These are phyloP conservation scores for Spondyliosoma cantharus DNA, from an alignment of 2,797 vertebrate species.

Conservation along the genomic window DNA sequence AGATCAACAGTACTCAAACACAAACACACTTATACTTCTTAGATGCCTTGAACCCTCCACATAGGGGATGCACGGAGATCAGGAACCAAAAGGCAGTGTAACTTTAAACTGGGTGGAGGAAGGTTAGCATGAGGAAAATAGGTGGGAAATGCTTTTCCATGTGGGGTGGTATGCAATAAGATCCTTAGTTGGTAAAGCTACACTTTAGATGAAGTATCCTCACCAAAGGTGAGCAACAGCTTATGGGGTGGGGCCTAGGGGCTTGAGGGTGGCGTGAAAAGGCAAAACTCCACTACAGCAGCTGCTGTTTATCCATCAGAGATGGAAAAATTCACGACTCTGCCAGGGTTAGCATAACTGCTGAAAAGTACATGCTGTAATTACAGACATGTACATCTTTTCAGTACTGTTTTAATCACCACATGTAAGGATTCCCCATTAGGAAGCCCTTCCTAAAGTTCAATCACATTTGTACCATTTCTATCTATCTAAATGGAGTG, in stretches of 20 bases:
- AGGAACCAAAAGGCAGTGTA: constrained; percentile 69
- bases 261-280: constrained; percentile 43
- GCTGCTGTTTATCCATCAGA: constrained; percentile 65
- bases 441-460: neutral
- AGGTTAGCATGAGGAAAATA: constrained; percentile 69
- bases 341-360: constrained; percentile 22
- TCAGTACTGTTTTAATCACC: constrained; percentile 13
- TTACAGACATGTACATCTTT: constrained; percentile 11
- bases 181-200: constrained; percentile 68
- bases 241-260: constrained; percentile 6
- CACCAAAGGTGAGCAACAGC: constrained; percentile 62
- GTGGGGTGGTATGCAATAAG: constrained; percentile 56
- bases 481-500: no score
- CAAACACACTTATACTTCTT: constrained; percentile 66
- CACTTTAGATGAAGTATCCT: constrained; percentile 66
- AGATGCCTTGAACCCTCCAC: constrained; percentile 67
- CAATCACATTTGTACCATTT: neutral
- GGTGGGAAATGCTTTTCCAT: constrained; percentile 77
- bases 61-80: constrained; percentile 55
- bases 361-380: constrained; percentile 15
- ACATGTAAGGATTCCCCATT: neutral
- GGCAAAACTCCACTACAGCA: constrained; percentile 45
- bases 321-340: constrained; percentile 18
- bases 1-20: constrained; percentile 79
- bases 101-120: constrained; percentile 74